Evolutionary conservation across 2,797 vertebrate genomes (phyloP), one percentile per base, ranked within the genome.

Genomic region (Aulostomus chinensis): DNA sequence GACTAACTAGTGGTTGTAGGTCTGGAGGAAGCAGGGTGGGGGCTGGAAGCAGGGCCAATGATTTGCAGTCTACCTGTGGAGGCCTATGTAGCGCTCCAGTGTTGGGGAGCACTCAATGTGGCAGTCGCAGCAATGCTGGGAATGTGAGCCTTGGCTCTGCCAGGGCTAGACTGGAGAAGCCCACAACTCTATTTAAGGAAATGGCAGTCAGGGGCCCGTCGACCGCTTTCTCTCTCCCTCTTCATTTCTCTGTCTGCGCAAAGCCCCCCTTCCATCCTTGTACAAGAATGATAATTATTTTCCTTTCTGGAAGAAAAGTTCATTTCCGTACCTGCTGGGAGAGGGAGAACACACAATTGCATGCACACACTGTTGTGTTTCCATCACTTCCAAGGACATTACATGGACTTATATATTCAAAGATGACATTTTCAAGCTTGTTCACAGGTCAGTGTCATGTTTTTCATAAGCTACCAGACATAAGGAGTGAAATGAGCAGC

Each of bases 121-220:
- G 72, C 81, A 76, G 79, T 72, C 38, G 6, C 63, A 82, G 80
- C 64, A 87, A 90, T 91, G 85, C 48, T 29, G 64, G 80, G 88
- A 90, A 91, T 90, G 87, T 31, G 58, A 81, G 80, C 62, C 76
- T 87, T 55, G 6, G 55, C 76, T 81, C 77, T 77, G 81, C 82
- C 61, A 84, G 71, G 59, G 67, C 48, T 57, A 62, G 76, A 80
- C 67, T 53, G 49, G 66, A 86, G 86, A 58, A 76, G 71, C 80
- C 81, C 80, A 79, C 74, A 84, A 65, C 82, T 81, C 88, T 91
- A 91, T 91, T 88, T 90, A 87, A 89, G 86, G 88, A 88, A 87
- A 89, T 86, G 75, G 73, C 73, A 78, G 71, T 20, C 67, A 76
- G 76, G 72, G 82, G 66, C 80, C 75, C 58, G 24, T 62, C 56